Conservation (phyloP, 1,140 invertebrate genomes). For the Zaprionus africanus region DNA sequence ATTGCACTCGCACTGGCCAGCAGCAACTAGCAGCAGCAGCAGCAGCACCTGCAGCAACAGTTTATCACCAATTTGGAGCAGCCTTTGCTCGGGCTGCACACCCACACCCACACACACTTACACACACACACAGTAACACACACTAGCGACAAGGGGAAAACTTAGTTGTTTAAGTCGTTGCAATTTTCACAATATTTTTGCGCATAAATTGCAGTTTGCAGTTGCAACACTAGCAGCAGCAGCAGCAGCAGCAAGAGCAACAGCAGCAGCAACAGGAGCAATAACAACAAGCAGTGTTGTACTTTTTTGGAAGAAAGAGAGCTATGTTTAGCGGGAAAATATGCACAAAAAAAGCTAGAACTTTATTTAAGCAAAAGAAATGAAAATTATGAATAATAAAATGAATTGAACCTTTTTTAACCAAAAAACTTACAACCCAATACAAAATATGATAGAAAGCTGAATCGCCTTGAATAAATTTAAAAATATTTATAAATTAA, state of each 20-base stretch:
- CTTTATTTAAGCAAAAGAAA: too few relatives aligned
- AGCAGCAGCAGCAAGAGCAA: constrained; percentile 11
- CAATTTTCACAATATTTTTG: constrained; percentile 78
- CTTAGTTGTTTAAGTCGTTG: constrained; percentile 79
- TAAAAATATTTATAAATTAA: too few relatives aligned
- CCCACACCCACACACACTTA: constrained; percentile 40
- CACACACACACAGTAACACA: constrained; percentile 11
- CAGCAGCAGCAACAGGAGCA: background rate
- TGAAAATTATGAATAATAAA: too few relatives aligned
- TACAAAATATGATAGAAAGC: too few relatives aligned
- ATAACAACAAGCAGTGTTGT: constrained; percentile 6
- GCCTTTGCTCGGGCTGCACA: constrained; percentile 23
- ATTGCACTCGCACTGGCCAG: constrained; percentile 11
- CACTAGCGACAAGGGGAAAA: constrained; percentile 52
- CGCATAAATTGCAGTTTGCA: constrained; percentile 67
- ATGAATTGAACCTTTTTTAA: too few relatives aligned
- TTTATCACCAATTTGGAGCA: constrained; percentile 78
- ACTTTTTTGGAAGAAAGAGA: background rate
- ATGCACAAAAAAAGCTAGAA: too few relatives aligned
- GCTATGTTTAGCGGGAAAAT: too few relatives aligned
- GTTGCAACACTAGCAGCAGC: constrained; percentile 20
- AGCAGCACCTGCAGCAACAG: constrained; percentile 67
- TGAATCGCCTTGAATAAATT: too few relatives aligned
- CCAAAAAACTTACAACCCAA: too few relatives aligned
- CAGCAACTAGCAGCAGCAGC: constrained; percentile 58